Evolutionary conservation across 1,140 invertebrate genomes (phyloP), one percentile per base, ranked within the genome.

Genomic region (Dinothrombium tinctorium): DNA sequence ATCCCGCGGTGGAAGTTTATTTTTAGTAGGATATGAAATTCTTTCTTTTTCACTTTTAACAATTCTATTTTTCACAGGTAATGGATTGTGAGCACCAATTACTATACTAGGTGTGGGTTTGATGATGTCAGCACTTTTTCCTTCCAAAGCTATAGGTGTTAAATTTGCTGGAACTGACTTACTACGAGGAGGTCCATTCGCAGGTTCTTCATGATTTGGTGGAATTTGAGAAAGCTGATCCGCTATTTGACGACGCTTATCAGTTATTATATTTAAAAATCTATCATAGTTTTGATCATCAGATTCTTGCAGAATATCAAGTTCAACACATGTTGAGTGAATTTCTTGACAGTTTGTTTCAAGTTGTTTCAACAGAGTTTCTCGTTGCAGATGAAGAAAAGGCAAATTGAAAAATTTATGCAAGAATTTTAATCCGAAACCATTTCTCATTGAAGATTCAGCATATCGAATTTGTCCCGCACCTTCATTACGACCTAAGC

Each of bases 321-420:
- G 59, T 57, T 95, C 87, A 49, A 80, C 68, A 38, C 74, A 64
- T 15, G 77, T 83, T 8, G 80, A 67, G 35, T 69, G 60, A 14
- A 76, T 81, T 59, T 95, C 89, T 28, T 69, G 64, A 47, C 71
- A 66, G 58, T 95, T 96, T 11, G 76, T 73, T 54, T 86, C 76
- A 20, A 96, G 56, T 56, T 92, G 86, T 47, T 74, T 70, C 29
- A 89, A 53, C 17, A 95, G 58, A 9, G 81, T 82, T 51, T 81
- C 77, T 49, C 73, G 68, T 64, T 95, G 87, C 14, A 95, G 59
- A 54, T 83, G 74, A 25, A 95, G 64, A 54, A 92, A 96, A 42
- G 89, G 89, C 47, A 95, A 63, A 63, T 90, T 94, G 51, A 95
- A 81, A 59, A 94, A 95, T 62, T 86, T 87, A 60, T 96, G 83